A percentile compares a stretch with the other conserved stretches of the same genome.
Evolutionary conservation across 2,797 vertebrate species (phyloP).

Genomic region (Pangasius larnaudii): DNA sequence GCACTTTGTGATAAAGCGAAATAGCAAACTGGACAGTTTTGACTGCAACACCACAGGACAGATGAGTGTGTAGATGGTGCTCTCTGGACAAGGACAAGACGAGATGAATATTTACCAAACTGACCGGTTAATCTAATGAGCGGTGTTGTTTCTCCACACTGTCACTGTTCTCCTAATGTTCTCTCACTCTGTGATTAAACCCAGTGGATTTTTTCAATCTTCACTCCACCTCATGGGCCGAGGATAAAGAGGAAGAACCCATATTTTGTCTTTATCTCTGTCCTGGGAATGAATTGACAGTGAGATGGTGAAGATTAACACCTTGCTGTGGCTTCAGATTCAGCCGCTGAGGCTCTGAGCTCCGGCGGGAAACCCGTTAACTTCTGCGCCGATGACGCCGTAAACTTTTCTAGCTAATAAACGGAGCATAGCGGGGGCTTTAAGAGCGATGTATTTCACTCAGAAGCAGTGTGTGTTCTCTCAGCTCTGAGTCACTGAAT

Average conservation of each 20-base stretch:
- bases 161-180: neutral
- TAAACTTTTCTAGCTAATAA: slow-evolving; percentile 14
- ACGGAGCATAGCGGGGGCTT: neutral
- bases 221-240: neutral
- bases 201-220: neutral
- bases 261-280: neutral
- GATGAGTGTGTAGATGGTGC: no score
- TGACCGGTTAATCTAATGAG: neutral
- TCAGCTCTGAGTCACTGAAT: neutral
- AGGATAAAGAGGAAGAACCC: neutral
- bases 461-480: neutral
- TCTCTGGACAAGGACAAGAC: no score
- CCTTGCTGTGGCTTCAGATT: slow-evolving; percentile 26
- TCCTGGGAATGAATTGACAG: neutral
- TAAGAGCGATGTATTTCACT: neutral
- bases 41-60: neutral
- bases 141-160: neutral
- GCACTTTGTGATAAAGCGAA: neutral
- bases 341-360: neutral
- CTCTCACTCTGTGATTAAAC: neutral
- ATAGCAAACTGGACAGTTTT: neutral
- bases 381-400: slow-evolving; percentile 30
- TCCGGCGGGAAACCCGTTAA: slow-evolving; percentile 7
- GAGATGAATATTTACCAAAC: no score
- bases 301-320: slow-evolving; percentile 36